Evolutionary conservation across 2,797 vertebrate genomes (phyloP), one percentile per base, ranked within the genome.

Genomic region (Sebastes matsubarae): DNA sequence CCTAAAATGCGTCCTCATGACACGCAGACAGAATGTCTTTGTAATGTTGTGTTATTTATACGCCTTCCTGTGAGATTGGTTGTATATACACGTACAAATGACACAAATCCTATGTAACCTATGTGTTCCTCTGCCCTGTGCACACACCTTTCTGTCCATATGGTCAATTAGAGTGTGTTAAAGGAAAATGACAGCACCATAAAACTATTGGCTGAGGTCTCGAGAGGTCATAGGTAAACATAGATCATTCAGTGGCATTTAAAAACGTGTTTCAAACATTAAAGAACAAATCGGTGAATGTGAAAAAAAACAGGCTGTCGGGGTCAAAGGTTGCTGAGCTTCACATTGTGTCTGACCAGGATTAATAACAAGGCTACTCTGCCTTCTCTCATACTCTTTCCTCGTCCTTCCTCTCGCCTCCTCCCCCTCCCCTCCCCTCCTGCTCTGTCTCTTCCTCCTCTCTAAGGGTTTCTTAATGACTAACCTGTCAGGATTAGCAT

Each of bases 401-500:
- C 79, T 52, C 12, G 8, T 32, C 36, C 72, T 63, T n/a, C 61
- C 22, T n/a, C 30, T 67, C 18, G 0, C 52, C 50, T 3, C 64
- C 20, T 9, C 24, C 25, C 59, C 11, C 11, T 50, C 34, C 12
- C 11, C 14, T 50, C 25, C 64, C 6, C 63, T 22, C 58, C 46
- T n/a, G 59, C 83, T 73, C 81, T 34, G 67, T 75, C 75, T 86
- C 87, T 52, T 57, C 80, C 80, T 86, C 63, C 85, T 87, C 88
- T 89, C 87, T 77, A 22, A 88, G 87, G 90, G 85, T 79, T 89
- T 91, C 81, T 80, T 93, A 94, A 94, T 92, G 92, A 91, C 92
- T 87, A 89, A 92, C 91, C 89, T 94, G 93, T 93, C 91, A 93
- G 90, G 87, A 94, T 94, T 93, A 93, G 84, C 91, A 91, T 91